Percentiles rank a stretch among this genome's conserved stretches.
phyloP scores from a whole-genome alignment of 2,888 invertebrate species.

The Tridacna crocea region DNA sequence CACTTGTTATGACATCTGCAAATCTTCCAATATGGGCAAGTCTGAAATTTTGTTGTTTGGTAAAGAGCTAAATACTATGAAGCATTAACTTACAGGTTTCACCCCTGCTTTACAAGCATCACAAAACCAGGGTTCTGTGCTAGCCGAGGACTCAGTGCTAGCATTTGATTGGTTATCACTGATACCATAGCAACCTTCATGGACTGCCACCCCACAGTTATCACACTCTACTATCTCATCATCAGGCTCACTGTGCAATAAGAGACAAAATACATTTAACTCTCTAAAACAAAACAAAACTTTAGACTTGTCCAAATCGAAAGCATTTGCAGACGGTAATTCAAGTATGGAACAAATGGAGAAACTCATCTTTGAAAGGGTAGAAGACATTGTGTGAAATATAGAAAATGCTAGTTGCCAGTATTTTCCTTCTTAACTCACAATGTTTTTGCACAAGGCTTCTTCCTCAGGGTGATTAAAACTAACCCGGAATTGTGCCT shows the following conservation, averaged over 20 bases:
- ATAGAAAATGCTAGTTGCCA: not conserved
- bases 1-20: no score
- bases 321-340: not conserved
- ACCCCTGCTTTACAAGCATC: constrained; percentile 97
- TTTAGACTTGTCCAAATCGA: not conserved
- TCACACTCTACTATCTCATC: constrained; percentile 99
- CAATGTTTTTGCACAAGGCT: not conserved
- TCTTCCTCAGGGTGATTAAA: not conserved
- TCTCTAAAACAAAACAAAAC: not conserved
- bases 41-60: no score
- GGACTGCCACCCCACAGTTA: constrained; percentile 97
- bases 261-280: not conserved
- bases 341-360: not conserved
- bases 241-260: constrained; percentile 90
- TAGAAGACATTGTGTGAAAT: not conserved
- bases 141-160: constrained; percentile 96
- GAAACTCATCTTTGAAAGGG: not conserved
- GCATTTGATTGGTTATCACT: constrained; percentile 95
- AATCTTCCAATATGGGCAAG: no score
- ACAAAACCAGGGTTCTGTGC: constrained; percentile 99
- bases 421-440: not conserved
- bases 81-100: constrained; percentile 87
- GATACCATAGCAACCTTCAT: constrained; percentile 98
- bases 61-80: no score
- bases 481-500: no score